Evolutionary conservation across 2,888 invertebrate genomes (phyloP).

Genomic region (Anarsia innoxiella): DNA sequence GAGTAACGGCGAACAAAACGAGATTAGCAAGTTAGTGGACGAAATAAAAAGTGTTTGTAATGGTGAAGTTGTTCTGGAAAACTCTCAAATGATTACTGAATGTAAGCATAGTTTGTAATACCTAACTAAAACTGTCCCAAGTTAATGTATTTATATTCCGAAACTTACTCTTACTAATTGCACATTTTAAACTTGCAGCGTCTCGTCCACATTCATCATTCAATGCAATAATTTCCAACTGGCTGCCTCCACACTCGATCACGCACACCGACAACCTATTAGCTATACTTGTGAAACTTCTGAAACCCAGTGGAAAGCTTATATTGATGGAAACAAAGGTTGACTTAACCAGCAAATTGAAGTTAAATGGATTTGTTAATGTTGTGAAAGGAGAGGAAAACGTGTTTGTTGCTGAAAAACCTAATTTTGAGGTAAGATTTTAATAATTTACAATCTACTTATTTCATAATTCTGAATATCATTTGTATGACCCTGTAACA

Average conservation of each 20-base stretch:
- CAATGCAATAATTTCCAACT: conserved; percentile 76
- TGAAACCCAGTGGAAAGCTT: conserved; percentile 78
- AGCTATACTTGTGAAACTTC: conserved; percentile 72
- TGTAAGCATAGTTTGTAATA: no score
- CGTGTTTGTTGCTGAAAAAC: conserved; percentile 74
- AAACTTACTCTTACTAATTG: no score
- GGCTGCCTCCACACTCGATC: conserved; percentile 54
- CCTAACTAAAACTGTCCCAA: no score
- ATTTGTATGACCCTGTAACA: no score
- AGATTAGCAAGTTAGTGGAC: conserved; percentile 67
- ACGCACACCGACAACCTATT: conserved; percentile 61
- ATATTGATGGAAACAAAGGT: conserved; percentile 65
- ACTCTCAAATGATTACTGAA: conserved; percentile 74
- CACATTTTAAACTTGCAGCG: no score
- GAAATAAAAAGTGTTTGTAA: conserved; percentile 62
- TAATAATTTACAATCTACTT: neutral
- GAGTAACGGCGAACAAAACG: conserved; percentile 63
- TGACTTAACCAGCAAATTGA: conserved; percentile 63
- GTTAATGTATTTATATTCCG: neutral
- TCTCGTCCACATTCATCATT: conserved; percentile 75
- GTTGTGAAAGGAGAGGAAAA: conserved; percentile 37
- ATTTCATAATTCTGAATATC: no score
- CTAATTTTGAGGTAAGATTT: conserved; percentile 79
- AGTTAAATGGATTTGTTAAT: conserved; percentile 79
- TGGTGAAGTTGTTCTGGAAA: conserved; percentile 74